phyloP scores from a whole-genome alignment of 2,888 invertebrate genomes.

The Drosophila seclusa region DNA sequence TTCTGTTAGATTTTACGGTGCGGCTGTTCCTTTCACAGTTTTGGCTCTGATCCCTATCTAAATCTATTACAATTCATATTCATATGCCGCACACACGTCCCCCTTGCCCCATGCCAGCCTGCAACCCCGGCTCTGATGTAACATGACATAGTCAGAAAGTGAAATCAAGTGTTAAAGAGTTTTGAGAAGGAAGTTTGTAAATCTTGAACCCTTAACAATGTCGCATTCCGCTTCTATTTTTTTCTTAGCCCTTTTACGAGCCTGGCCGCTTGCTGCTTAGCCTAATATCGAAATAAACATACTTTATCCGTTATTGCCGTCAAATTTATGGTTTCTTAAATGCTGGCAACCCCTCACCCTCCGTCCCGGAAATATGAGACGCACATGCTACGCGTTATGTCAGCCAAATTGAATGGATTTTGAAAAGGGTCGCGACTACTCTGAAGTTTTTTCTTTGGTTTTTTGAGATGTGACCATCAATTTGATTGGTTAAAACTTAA shows the following conservation, averaged over 20 bases:
- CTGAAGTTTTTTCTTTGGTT: constrained; percentile 6
- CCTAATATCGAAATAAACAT: constrained; percentile 80
- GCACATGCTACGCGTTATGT: constrained; percentile 54
- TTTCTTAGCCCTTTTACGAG: constrained; percentile 66
- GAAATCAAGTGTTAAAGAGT: constrained; percentile 80
- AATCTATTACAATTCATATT: constrained; percentile 78
- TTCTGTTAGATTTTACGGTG: constrained; percentile 67
- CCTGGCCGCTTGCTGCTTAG: constrained; percentile 62
- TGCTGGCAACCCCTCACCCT: constrained; percentile 33
- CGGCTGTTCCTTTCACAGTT: constrained; percentile 58
- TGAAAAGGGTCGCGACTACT: constrained; percentile 62
- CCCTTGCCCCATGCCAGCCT: background rate
- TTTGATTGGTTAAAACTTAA: constrained; percentile 33
- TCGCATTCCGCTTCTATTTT: constrained; percentile 25
- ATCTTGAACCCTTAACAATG: constrained; percentile 39
- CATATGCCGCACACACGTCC: constrained; percentile 63
- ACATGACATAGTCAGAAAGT: constrained; percentile 54
- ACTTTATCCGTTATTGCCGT: constrained; percentile 79
- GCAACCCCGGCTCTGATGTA: background rate
- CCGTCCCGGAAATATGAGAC: constrained; percentile 59
- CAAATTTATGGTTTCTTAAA: constrained; percentile 79
- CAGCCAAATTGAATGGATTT: constrained; percentile 57
- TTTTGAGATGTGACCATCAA: constrained; percentile 23
- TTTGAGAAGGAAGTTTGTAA: constrained; percentile 53
- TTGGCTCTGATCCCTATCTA: constrained; percentile 68